A percentile compares a stretch with the other conserved stretches of the same genome.
Conservation (phyloP, 1,140 invertebrate genomes). For the Chrysoperla carnea region DNA sequence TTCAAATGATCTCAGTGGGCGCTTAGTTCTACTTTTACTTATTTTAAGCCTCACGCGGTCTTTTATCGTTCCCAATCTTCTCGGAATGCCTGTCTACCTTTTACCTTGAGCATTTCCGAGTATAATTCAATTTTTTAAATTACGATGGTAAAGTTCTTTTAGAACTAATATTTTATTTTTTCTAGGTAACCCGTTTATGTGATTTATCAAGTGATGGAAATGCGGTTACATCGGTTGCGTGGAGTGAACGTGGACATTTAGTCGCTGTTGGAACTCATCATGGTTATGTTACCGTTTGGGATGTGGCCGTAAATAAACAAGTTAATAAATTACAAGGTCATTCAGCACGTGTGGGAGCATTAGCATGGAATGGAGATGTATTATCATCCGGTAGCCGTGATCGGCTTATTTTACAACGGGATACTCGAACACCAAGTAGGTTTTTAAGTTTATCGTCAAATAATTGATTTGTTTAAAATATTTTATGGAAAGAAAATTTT, state of each 20-base stretch:
- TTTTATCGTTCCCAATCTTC: too few species aligned
- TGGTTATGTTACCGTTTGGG: conserved; percentile 95
- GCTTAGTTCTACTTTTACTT: too few species aligned
- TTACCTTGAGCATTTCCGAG: too few species aligned
- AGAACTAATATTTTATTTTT: conserved; percentile 3
- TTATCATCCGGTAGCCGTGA: conserved; percentile 93
- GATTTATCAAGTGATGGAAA: conserved; percentile 87
- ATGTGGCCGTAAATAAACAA: conserved; percentile 89
- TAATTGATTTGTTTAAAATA: background rate
- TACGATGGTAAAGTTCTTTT: too few species aligned
- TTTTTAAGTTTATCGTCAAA: too few species aligned
- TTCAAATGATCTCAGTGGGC: too few species aligned
- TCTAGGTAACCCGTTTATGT: conserved; percentile 78
- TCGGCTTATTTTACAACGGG: conserved; percentile 83
- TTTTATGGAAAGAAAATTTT: background rate
- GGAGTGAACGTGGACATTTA: conserved; percentile 92
- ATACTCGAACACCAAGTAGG: conserved; percentile 72
- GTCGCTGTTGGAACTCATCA: conserved; percentile 96
- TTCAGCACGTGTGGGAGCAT: conserved; percentile 77
- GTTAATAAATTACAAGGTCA: conserved; percentile 85
- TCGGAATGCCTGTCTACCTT: too few species aligned
- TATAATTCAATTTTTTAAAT: too few species aligned
- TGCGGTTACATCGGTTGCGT: conserved; percentile 95
- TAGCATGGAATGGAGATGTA: conserved; percentile 97
- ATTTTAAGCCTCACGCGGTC: too few species aligned